These are phyloP conservation scores for Drosophila fuyamai DNA, from an alignment of 1,140 invertebrate species.

Conservation along the genomic window DNA sequence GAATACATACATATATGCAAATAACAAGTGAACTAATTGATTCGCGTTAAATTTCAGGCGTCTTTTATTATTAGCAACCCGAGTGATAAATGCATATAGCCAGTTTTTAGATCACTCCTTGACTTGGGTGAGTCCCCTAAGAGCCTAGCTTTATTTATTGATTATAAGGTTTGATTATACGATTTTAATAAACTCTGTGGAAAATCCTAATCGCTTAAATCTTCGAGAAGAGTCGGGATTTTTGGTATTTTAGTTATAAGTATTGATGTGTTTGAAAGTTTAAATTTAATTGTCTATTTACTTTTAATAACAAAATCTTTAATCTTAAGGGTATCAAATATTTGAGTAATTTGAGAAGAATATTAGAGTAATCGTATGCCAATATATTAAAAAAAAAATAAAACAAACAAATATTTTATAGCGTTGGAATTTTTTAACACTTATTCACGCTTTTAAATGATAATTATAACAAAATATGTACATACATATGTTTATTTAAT, in stretches of 20 bases:
- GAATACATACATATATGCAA: neutral
- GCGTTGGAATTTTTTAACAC: neutral
- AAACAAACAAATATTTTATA: too few relatives aligned
- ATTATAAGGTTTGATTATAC: slow-evolving; percentile 10
- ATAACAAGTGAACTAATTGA: slow-evolving; percentile 20
- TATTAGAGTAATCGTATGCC: neutral
- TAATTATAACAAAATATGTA: neutral
- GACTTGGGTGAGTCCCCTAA: slow-evolving; percentile 37
- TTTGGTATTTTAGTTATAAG: slow-evolving; percentile 4
- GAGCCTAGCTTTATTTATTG: slow-evolving; percentile 1
- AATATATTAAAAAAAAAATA: too few relatives aligned
- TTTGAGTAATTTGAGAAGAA: neutral
- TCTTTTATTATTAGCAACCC: slow-evolving; percentile 13
- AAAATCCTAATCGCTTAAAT: slow-evolving; percentile 18
- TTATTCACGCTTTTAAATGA: neutral
- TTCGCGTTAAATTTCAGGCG: slow-evolving; percentile 39
- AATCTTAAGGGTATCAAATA: too few relatives aligned
- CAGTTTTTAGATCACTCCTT: slow-evolving; percentile 41
- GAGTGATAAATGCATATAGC: slow-evolving; percentile 41
- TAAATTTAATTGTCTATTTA: too few relatives aligned
- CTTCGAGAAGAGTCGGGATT: neutral
- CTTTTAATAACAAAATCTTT: too few relatives aligned
- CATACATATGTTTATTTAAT: too few relatives aligned
- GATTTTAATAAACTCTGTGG: slow-evolving; percentile 12
- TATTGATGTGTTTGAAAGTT: neutral